A percentile compares a stretch with the other conserved stretches of the same genome.
phyloP scores from a whole-genome alignment of 2,113 vertebrate species.

The Bombycilla garrulus region DNA sequence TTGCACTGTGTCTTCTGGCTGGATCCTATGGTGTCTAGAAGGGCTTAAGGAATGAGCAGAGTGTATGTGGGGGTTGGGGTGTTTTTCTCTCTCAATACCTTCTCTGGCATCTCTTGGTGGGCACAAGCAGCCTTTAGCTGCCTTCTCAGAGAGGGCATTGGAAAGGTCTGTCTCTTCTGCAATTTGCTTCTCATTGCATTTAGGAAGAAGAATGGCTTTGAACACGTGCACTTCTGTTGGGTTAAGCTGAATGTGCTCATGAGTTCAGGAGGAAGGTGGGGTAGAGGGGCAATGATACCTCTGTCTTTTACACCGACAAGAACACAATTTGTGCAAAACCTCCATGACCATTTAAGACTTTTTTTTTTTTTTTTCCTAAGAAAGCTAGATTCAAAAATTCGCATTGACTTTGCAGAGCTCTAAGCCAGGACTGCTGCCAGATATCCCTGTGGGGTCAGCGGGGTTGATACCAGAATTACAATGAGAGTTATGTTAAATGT shows the following conservation, averaged over 20 bases:
- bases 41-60: not conserved
- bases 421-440: not conserved
- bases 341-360: not conserved
- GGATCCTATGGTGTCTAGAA: not conserved
- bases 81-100: not conserved
- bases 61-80: not conserved
- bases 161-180: not conserved
- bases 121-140: not conserved
- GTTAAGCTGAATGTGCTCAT: not conserved
- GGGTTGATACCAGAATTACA: not conserved
- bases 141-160: not conserved
- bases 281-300: not conserved
- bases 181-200: not conserved
- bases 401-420: not conserved
- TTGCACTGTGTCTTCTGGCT: not conserved
- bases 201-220: not conserved
- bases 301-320: not conserved
- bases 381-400: not conserved
- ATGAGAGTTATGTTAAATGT: fast-evolving
- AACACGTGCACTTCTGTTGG: not conserved
- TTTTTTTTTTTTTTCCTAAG: not conserved
- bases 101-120: not conserved
- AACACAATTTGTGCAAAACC: not conserved
- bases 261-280: not conserved
- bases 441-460: not conserved